Evolutionary conservation across 2,797 vertebrate genomes (phyloP).

Genomic region (Pangasius krempfi): DNA sequence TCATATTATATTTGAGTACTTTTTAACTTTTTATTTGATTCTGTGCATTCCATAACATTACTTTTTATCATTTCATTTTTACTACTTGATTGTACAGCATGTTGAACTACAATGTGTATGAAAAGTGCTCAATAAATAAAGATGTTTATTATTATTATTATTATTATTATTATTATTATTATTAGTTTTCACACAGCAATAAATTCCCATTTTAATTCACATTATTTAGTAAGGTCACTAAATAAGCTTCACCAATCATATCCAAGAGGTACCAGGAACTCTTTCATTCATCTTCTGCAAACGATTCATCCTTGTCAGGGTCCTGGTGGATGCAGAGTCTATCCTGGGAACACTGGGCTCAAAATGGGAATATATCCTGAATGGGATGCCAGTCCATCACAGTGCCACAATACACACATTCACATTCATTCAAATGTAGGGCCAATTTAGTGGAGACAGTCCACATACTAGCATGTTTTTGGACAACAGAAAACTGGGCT

Average conservation of each 20-base stretch:
- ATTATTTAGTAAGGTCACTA: background rate
- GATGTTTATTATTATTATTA: background rate
- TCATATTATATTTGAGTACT: background rate
- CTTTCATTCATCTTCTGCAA: background rate
- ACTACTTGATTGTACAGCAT: background rate
- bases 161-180: background rate
- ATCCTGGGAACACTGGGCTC: background rate
- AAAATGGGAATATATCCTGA: background rate
- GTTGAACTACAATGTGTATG: background rate
- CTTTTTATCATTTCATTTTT: background rate
- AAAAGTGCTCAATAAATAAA: background rate
- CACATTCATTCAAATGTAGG: background rate
- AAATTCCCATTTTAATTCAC: background rate
- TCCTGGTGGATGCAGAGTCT: background rate
- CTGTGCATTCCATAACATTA: background rate
- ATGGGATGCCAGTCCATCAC: background rate
- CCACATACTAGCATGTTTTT: background rate
- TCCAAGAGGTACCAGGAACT: background rate
- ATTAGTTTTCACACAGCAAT: background rate
- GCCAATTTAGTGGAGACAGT: too few relatives aligned
- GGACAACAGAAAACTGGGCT: background rate
- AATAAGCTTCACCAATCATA: background rate
- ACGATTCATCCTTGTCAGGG: background rate
- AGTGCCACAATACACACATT: background rate
- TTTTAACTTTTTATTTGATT: background rate